phyloP scores from a whole-genome alignment of 2,888 invertebrate genomes.

The Kryphioiulus occultus region DNA sequence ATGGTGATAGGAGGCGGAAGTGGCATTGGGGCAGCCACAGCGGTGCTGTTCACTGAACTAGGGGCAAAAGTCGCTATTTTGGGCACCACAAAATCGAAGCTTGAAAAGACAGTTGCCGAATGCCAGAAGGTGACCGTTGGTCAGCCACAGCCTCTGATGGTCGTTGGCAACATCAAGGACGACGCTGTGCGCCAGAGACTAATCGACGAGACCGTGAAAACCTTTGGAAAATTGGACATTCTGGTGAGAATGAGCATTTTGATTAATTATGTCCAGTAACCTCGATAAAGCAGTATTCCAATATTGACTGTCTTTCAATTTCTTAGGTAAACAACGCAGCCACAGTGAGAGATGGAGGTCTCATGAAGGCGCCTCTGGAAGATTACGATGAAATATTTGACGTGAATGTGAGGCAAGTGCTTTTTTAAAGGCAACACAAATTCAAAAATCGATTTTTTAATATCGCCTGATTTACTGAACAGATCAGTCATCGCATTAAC shows the following conservation, averaged over 20 bases:
- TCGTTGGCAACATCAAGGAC: slow-evolving; percentile 47
- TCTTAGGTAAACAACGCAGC: slow-evolving; percentile 9
- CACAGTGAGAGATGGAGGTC: not conserved
- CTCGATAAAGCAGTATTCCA: no score
- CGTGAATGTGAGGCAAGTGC: not conserved
- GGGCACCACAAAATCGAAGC: no score
- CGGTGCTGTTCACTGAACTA: no score
- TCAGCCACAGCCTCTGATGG: not conserved
- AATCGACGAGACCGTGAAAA: slow-evolving; percentile 48
- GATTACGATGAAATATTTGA: slow-evolving; percentile 16
- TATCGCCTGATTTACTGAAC: not conserved
- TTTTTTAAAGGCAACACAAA: not conserved
- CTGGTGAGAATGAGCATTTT: not conserved
- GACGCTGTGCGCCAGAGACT: slow-evolving; percentile 15
- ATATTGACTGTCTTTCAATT: not conserved
- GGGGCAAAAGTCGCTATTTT: no score
- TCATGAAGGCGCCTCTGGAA: not conserved
- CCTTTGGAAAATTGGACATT: slow-evolving; percentile 47
- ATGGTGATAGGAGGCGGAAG: no score
- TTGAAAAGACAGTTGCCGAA: no score
- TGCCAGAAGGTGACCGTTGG: no score
- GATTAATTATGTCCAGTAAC: no score
- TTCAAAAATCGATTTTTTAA: not conserved
- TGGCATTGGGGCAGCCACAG: no score
- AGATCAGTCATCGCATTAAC: slow-evolving; percentile 47